A percentile compares a stretch with the other conserved stretches of the same genome.
These are phyloP conservation scores for Drosophila kepulauana DNA, from an alignment of 1,140 invertebrate species.

Conservation along the genomic window DNA sequence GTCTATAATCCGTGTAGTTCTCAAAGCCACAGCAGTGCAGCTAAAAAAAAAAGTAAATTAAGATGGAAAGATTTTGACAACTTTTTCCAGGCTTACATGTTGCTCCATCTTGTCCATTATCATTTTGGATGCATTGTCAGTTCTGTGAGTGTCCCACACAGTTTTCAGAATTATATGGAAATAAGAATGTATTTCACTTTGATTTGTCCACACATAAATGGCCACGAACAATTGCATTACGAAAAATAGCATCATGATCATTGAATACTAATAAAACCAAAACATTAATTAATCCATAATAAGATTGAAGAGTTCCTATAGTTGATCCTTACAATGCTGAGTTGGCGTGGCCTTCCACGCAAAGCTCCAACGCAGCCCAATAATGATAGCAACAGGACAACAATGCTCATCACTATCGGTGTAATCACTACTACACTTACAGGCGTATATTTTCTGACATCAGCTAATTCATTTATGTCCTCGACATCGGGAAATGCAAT, in stretches of 20 bases:
- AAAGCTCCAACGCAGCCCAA: slow-evolving; percentile 24
- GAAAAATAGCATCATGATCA: slow-evolving; percentile 13
- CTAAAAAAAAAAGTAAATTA: not conserved
- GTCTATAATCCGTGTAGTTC: not conserved
- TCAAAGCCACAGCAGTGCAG: slow-evolving; percentile 23
- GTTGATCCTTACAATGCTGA: slow-evolving; percentile 5
- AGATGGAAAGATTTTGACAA: not conserved
- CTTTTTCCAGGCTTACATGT: not conserved
- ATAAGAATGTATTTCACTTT: not conserved
- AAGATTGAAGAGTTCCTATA: not conserved
- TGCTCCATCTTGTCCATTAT: not conserved
- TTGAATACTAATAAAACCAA: slow-evolving; percentile 19
- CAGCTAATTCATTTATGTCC: not conserved
- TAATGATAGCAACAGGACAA: not conserved
- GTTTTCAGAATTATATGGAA: not conserved
- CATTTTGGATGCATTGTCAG: not conserved
- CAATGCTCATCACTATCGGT: not conserved
- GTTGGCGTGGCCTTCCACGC: not conserved
- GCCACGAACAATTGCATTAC: not conserved
- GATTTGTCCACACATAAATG: slow-evolving; percentile 10
- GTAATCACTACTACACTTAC: not conserved
- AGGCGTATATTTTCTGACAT: not conserved
- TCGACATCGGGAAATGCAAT: not conserved
- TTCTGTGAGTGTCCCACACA: not conserved
- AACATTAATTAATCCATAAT: not conserved